Base-by-base conservation (phyloP, 2,888 invertebrate species). In the Resseliella maxima region DNA sequence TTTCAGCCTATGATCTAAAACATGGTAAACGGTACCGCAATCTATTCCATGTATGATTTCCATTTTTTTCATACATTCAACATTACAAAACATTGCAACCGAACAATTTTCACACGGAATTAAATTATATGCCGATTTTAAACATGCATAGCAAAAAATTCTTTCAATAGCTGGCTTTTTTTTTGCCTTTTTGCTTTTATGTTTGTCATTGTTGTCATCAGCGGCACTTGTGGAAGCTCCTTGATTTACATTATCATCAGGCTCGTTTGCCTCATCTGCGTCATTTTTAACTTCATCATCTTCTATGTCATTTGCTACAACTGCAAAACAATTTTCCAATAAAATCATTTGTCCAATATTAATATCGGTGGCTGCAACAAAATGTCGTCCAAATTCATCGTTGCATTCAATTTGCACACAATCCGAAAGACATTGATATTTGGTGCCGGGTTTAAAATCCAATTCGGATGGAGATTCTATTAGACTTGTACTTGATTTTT, bases 131-230 rank as follows among this genome's bases (percentile, higher is more conserved):
- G 6, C 0, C 3, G 18, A n/a, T 8, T 0, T 36, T 6, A 38
- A 38, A 38, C 83, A 83, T 21, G 38, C 38, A 38, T 83, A 21
- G 24, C 83, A 83, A n/a, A n/a, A n/a, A n/a, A n/a, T n/a, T n/a
- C n/a, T n/a, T n/a, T n/a, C n/a, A n/a, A n/a, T n/a, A n/a, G n/a
- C n/a, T n/a, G n/a, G n/a, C n/a, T n/a, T n/a, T n/a, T n/a, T n/a
- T n/a, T n/a, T n/a, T n/a, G n/a, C n/a, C n/a, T n/a, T n/a, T n/a
- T n/a, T n/a, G n/a, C n/a, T n/a, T n/a, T n/a, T n/a, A n/a, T n/a
- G n/a, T n/a, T n/a, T n/a, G n/a, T n/a, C n/a, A n/a, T n/a, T n/a
- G n/a, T n/a, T n/a, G n/a, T n/a, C n/a, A n/a, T n/a, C n/a, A n/a
- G n/a, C n/a, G n/a, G n/a, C n/a, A n/a, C n/a, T n/a, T n/a, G n/a